Base-by-base conservation (phyloP, 2,113 vertebrate species). In the Bos indicus region DNA sequence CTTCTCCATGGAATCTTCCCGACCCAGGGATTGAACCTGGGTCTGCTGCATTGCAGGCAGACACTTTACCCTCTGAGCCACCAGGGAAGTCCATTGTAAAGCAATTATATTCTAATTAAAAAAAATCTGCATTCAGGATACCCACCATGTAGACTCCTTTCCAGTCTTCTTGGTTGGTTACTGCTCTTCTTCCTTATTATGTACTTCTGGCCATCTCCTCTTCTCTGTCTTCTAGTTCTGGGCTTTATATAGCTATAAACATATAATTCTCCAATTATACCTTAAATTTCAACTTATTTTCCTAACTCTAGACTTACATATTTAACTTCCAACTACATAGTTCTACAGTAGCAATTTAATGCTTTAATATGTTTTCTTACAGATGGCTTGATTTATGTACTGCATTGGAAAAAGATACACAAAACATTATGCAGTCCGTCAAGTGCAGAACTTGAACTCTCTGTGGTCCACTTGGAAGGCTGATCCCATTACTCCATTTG, bases 21-120 rank as follows among this genome's bases (percentile, higher is more conserved):
- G 0, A 67, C 33, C 16, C 33, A 67, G 33, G 62, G 16, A 67
- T 67, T 2, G 15, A 67, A 67, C 33, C 4, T 0, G 0, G 30
- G 33, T 19, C 62, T 67, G 30, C 62, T 17, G 2, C 62, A 67
- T 10, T 67, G 3, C 16, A n/a, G 62, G 16, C 7, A n/a, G 16
- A 19, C 0, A 7, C 62, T 67, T 67, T 9, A 64, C 16, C 2
- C 3, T 67, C 33, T 67, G 33, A 67, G 33, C 16, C 62, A 67
- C 62, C 62, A 67, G 62, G 15, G 3, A n/a, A 67, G 16, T 67
- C 30, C 62, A 64, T n/a, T 67, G 62, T 19, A 67, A 33, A 67
- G 62, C 28, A 7, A 64, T 64, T 64, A 33, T 33, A 64, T 64
- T 17, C 60, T 64, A 64, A 64, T 64, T 64, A 64, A 64, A 74